These are phyloP conservation scores for Hylaeus anthracinus DNA, from an alignment of 1,140 invertebrate species.

Conservation along the genomic window DNA sequence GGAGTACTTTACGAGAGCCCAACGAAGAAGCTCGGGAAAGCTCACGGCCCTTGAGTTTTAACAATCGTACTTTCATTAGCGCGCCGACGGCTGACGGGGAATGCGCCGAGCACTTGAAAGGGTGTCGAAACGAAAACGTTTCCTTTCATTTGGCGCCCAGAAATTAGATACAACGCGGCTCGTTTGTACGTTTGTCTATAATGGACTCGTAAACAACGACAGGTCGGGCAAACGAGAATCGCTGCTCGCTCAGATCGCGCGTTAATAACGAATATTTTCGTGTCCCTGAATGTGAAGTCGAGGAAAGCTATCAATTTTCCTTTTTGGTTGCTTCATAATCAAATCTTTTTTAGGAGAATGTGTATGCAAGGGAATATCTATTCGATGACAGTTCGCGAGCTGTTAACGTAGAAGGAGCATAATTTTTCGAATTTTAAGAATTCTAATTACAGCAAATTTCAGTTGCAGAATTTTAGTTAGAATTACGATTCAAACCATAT, in stretches of 20 bases:
- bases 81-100: conserved; percentile 56
- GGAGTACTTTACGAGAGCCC: conserved; percentile 67
- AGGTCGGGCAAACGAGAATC: conserved; percentile 6
- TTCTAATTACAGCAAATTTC: no score
- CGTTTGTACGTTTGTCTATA: conserved; percentile 36
- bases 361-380: no score
- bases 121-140: conserved; percentile 60
- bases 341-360: no score
- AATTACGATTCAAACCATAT: no score
- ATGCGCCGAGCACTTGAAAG: conserved; percentile 36
- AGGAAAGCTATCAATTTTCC: no score
- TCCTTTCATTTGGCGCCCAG: conserved; percentile 55
- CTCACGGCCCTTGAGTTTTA: conserved; percentile 69
- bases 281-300: no score
- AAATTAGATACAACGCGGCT: conserved; percentile 54
- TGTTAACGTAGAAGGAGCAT: no score
- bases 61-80: conserved; percentile 77
- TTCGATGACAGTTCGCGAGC: no score
- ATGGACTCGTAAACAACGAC: conserved; percentile 40
- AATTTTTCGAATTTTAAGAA: no score
- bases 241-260: not conserved
- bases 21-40: conserved; percentile 65
- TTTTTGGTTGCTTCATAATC: no score
- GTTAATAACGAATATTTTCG: not conserved
- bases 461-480: no score